These are phyloP conservation scores for Umimayanthus kanabou DNA, from an alignment of 92 coral and sea anemone genomes.

Conservation along the genomic window DNA sequence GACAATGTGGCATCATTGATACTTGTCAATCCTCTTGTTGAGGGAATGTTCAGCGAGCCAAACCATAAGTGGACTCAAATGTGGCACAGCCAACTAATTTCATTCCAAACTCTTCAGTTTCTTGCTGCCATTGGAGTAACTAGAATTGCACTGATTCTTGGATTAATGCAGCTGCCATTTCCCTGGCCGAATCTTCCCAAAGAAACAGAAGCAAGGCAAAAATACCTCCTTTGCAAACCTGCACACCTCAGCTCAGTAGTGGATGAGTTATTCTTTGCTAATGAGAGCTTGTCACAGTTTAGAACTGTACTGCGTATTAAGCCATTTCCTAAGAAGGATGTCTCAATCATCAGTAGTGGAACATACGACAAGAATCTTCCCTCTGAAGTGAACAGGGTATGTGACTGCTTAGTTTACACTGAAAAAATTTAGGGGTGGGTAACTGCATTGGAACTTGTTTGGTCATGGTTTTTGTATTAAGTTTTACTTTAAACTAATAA, in stretches of 20 bases:
- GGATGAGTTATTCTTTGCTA: slow-evolving; percentile 83
- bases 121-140: slow-evolving; percentile 75
- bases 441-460: background rate
- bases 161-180: slow-evolving; percentile 69
- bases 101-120: slow-evolving; percentile 75
- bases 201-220: slow-evolving; percentile 71
- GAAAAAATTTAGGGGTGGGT: too few species aligned
- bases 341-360: slow-evolving; percentile 74
- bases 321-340: slow-evolving; percentile 68
- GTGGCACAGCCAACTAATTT: slow-evolving; percentile 72
- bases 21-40: slow-evolving; percentile 79
- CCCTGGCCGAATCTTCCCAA: slow-evolving; percentile 52
- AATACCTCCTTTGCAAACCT: slow-evolving; percentile 82
- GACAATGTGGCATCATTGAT: slow-evolving; percentile 67
- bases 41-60: slow-evolving; percentile 68
- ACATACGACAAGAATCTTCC: slow-evolving; percentile 54
- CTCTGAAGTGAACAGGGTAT: slow-evolving; percentile 31
- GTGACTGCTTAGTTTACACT: too few species aligned
- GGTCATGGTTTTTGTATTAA: background rate
- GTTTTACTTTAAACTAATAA: too few species aligned
- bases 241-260: slow-evolving; percentile 90
- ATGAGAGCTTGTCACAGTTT: slow-evolving; percentile 92
- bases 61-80: slow-evolving; percentile 60
- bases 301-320: slow-evolving; percentile 73
- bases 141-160: slow-evolving; percentile 77